These are phyloP conservation scores for Oryzias celebensis DNA, from an alignment of 2,113 vertebrate genomes.

Conservation along the genomic window DNA sequence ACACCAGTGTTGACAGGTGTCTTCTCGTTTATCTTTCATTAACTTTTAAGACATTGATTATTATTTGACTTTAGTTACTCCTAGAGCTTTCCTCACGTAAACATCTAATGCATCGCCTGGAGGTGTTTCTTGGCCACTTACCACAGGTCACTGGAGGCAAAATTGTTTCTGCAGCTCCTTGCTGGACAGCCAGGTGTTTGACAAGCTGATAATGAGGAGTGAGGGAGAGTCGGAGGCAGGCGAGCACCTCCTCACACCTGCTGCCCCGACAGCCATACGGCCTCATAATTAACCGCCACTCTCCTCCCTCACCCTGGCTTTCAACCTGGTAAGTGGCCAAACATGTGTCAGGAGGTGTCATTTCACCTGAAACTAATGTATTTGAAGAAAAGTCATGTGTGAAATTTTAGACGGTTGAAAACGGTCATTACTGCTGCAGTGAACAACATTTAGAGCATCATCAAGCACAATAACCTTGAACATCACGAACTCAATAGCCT, in stretches of 20 bases:
- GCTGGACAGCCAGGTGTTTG: slow-evolving; percentile 48
- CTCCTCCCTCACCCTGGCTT: slow-evolving; percentile 14
- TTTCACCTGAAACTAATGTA: slow-evolving; percentile 29
- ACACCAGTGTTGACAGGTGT: slow-evolving; percentile 8
- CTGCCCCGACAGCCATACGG: slow-evolving; percentile 30
- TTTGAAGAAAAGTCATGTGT: slow-evolving; percentile 31
- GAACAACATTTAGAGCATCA: neutral
- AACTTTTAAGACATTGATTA: slow-evolving; percentile 30
- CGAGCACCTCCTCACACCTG: slow-evolving; percentile 62
- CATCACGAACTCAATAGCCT: neutral
- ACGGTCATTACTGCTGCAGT: slow-evolving; percentile 16
- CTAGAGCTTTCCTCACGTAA: slow-evolving; percentile 18
- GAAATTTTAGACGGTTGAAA: slow-evolving; percentile 26
- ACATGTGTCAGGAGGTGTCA: slow-evolving; percentile 43
- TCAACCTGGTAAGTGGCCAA: slow-evolving; percentile 37
- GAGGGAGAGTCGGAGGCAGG: slow-evolving; percentile 50
- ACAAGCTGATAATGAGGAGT: slow-evolving; percentile 52
- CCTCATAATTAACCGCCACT: slow-evolving; percentile 42
- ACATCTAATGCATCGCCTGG: slow-evolving; percentile 20
- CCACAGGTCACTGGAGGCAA: neutral
- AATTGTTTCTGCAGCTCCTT: slow-evolving; percentile 13
- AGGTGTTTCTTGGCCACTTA: slow-evolving; percentile 1
- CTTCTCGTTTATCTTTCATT: slow-evolving; percentile 29
- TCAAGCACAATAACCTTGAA: neutral
- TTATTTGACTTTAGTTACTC: slow-evolving; percentile 9